Base-by-base conservation (phyloP, 2,797 vertebrate genomes). In the Cryptoblepharus egeriae region DNA sequence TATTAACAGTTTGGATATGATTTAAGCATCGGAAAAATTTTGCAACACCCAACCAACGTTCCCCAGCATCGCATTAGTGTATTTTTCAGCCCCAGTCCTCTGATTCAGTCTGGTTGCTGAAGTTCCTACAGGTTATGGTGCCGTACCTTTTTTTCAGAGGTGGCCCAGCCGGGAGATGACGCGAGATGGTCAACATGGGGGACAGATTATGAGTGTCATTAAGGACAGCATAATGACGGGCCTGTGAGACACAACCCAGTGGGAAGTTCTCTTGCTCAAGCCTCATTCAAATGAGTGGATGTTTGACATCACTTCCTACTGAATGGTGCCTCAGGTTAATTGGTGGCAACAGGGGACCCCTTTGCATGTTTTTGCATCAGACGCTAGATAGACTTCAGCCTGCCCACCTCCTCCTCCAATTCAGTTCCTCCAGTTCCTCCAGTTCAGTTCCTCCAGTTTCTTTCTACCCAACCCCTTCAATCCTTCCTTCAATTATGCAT, bases 121-220 rank as follows among this genome's bases (percentile, higher is more conserved):
- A 75, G 79, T 88, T 88, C 83, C 88, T 89, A 89, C 88, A 92
- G 87, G 90, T 91, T 82, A 89, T 77, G 52, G 86, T 75, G 88
- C 80, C 79, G 87, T 86, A 84, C 61, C 28, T 18, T 4, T 18
- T 64, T 64, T 72, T 28, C 4, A 18, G 1, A 8, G 42, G n/a
- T 18, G 30, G 30, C 18, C 37, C 57, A 1, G 10, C 39, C n/a
- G 28, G 22, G 5, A 39, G 57, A 7, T 3, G 20, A 57, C 18
- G 30, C 3, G 64, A 57, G 18, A 20, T 42, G 65, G 28, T 13
- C 18, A 28, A n/a, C 39, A 32, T 68, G 3, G 35, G 65, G 2
- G 20, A n/a, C 3, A 22, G 42, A 61, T 42, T n/a, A 64, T 42
- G 63, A 45, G 63, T 11, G 18, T 22, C 45, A 8, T 69, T 24